These are phyloP conservation scores for Panthera leo DNA, from an alignment of 2,113 vertebrate genomes.

Conservation along the genomic window DNA sequence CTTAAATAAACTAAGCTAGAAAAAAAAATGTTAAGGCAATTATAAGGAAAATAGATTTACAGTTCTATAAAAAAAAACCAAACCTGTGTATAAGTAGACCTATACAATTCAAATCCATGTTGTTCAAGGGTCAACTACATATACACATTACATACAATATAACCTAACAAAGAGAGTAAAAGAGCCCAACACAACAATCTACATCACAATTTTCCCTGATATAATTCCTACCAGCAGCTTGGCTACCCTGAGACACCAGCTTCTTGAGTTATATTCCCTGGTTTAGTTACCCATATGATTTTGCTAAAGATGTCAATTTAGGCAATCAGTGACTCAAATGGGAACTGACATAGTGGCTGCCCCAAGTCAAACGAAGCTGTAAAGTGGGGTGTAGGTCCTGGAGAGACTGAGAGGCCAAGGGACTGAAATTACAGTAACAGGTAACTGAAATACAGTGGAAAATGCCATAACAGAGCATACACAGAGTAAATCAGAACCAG, in stretches of 20 bases:
- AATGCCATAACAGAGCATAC: neutral
- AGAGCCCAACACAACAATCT: neutral
- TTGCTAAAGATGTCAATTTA: constrained; percentile 13
- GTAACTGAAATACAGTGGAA: constrained; percentile 14
- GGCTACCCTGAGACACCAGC: neutral
- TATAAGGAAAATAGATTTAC: neutral
- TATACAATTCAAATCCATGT: neutral
- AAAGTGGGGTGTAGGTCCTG: neutral
- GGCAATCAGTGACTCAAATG: neutral
- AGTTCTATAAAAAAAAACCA: neutral
- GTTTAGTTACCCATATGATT: neutral
- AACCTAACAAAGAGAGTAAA: constrained; percentile 39
- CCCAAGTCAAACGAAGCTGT: neutral
- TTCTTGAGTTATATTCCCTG: neutral
- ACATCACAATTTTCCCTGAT: neutral
- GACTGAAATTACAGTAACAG: neutral
- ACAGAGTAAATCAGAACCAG: neutral
- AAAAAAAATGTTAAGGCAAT: neutral
- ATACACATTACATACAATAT: neutral
- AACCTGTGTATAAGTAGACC: neutral
- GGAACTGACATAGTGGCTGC: neutral
- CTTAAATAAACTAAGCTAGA: neutral
- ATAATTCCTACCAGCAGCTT: neutral
- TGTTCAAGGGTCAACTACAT: neutral
- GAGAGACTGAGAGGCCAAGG: neutral